Evolutionary conservation across 1,140 invertebrate species (phyloP).

Genomic region (Stegodyphus dumicola): DNA sequence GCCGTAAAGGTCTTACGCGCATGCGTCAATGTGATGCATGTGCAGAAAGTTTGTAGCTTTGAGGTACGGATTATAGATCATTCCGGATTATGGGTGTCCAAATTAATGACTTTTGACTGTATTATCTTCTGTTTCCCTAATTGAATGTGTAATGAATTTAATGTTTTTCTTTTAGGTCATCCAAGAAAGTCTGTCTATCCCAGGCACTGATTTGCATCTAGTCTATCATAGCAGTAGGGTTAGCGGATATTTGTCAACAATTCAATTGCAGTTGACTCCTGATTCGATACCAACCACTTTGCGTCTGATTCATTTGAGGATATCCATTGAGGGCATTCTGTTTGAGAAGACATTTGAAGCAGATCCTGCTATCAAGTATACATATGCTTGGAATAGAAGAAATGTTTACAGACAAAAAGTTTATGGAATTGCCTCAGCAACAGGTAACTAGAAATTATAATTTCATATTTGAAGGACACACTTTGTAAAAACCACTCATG

Average conservation of each 20-base stretch:
- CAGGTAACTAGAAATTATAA: constrained; percentile 52
- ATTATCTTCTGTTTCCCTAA: too few relatives aligned
- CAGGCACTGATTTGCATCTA: constrained; percentile 76
- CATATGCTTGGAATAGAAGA: constrained; percentile 71
- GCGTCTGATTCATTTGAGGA: constrained; percentile 65
- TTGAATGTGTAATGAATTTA: too few relatives aligned
- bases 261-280: constrained; percentile 70
- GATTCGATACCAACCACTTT: constrained; percentile 66
- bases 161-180: constrained; percentile 77
- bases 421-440: constrained; percentile 85
- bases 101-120: too few relatives aligned
- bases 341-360: constrained; percentile 71
- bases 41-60: too few relatives aligned
- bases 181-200: constrained; percentile 92
- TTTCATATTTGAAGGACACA: background rate
- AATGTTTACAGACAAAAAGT: constrained; percentile 75
- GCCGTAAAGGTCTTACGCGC: too few relatives aligned
- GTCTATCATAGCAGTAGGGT: constrained; percentile 69
- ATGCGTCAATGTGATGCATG: too few relatives aligned
- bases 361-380: constrained; percentile 70
- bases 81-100: too few relatives aligned
- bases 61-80: too few relatives aligned
- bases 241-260: constrained; percentile 69
- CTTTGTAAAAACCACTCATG: too few relatives aligned
- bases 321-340: constrained; percentile 70